Evolutionary conservation across 2,797 vertebrate genomes (phyloP).

Genomic region (Tokudaia tokunoshimensis): DNA sequence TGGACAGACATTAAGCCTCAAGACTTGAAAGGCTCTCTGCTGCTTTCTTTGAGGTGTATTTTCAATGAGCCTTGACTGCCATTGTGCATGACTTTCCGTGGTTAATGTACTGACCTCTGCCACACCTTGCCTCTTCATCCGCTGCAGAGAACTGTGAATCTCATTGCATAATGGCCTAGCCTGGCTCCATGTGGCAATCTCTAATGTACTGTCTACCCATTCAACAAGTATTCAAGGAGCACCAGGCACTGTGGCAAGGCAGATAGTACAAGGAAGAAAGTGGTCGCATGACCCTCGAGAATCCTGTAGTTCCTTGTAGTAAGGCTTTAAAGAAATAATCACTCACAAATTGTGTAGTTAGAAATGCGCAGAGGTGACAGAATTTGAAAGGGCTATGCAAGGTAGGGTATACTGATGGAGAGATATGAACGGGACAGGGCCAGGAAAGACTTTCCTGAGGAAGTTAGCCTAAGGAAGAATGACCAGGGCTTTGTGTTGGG

Average conservation of each 20-base stretch:
- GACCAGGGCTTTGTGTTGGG: not conserved
- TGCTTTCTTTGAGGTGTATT: conserved; percentile 6
- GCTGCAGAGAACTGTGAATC: not conserved
- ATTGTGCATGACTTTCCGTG: not conserved
- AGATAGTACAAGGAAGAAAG: not conserved
- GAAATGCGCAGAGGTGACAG: not conserved
- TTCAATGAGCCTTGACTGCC: not conserved
- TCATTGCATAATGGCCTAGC: not conserved
- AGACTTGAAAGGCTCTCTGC: not conserved
- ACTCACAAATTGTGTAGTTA: not conserved
- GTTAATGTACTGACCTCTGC: not conserved
- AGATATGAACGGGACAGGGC: no score
- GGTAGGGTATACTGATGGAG: not conserved
- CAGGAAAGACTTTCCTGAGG: not conserved
- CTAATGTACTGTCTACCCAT: not conserved
- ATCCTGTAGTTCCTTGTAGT: not conserved
- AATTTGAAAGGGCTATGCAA: not conserved
- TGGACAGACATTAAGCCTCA: not conserved
- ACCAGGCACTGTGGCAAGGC: not conserved
- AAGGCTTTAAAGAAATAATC: not conserved
- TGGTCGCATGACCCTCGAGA: not conserved
- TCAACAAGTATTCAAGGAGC: not conserved
- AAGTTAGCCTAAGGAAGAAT: not conserved
- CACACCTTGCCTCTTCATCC: not conserved
- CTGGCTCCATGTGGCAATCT: not conserved